A percentile compares a stretch with the other conserved stretches of the same genome.
Conservation (phyloP, 1,140 invertebrate species). For the Drosophila sturtevanti region DNA sequence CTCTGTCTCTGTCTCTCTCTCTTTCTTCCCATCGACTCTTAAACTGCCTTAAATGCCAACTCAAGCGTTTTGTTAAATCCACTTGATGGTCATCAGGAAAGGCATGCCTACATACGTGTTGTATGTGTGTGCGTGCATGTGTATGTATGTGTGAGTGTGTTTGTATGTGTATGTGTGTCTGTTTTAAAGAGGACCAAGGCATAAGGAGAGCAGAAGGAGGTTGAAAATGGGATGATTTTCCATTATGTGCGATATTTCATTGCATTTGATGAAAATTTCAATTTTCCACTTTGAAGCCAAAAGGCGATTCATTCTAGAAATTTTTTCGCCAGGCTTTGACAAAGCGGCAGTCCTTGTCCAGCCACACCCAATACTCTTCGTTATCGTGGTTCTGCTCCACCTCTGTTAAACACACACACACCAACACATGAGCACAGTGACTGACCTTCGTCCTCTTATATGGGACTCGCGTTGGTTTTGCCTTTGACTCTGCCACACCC, state of each 20-base stretch:
- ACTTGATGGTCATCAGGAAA: conserved; percentile 7
- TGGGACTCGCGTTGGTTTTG: conserved; percentile 25
- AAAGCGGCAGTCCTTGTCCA: not conserved
- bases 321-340: conserved; percentile 11
- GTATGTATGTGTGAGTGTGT: not conserved
- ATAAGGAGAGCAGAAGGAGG: not conserved
- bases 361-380: not conserved
- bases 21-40: not conserved
- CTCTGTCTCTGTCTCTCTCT: too few species aligned
- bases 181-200: not conserved
- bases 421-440: not conserved
- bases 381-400: not conserved
- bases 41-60: not conserved
- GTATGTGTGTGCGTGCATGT: not conserved
- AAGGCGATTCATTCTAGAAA: conserved; percentile 13
- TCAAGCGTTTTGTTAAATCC: conserved; percentile 11
- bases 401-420: not conserved
- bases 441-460: not conserved
- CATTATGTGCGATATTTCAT: conserved; percentile 23
- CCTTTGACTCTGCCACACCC: conserved; percentile 32
- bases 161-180: not conserved
- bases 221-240: not conserved
- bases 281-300: conserved; percentile 24
- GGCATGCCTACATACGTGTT: not conserved
- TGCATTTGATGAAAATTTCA: conserved; percentile 19